Conservation (phyloP, 2,888 invertebrate genomes). For the Mystacides longicornis region DNA sequence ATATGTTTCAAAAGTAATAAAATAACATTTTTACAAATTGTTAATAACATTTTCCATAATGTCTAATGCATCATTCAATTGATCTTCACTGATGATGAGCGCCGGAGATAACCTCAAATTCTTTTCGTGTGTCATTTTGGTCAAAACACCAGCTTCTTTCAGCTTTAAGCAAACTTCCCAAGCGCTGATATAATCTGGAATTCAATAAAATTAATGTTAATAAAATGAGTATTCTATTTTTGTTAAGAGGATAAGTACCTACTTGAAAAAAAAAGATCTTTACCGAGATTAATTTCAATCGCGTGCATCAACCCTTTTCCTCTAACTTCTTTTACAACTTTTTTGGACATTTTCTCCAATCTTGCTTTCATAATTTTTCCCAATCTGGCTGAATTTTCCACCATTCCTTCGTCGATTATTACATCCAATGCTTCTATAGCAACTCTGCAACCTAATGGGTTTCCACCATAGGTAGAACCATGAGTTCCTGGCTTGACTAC, state of each 20-base stretch:
- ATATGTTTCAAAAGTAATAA: too few species aligned
- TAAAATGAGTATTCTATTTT: background rate
- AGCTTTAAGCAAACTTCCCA: constrained; percentile 76
- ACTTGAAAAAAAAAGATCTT: constrained; percentile 21
- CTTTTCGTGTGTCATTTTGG: constrained; percentile 85
- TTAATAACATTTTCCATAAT: constrained; percentile 57
- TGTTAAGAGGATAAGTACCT: background rate
- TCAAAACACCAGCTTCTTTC: constrained; percentile 73
- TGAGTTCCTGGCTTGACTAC: constrained; percentile 45
- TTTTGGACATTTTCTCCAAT: constrained; percentile 53
- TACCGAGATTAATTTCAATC: constrained; percentile 63
- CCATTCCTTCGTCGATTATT: constrained; percentile 65
- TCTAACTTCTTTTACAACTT: constrained; percentile 57
- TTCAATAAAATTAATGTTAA: constrained; percentile 23
- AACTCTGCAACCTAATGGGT: constrained; percentile 68
- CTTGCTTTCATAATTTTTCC: constrained; percentile 59
- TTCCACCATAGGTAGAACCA: constrained; percentile 81
- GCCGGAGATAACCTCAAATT: constrained; percentile 86
- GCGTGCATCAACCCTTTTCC: constrained; percentile 75
- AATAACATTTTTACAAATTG: too few species aligned
- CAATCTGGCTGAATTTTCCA: constrained; percentile 63
- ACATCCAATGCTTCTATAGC: constrained; percentile 68
- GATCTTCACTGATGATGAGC: constrained; percentile 62
- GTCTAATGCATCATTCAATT: constrained; percentile 60
- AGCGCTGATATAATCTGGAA: constrained; percentile 57